These are phyloP conservation scores for Malurus splendens DNA, from an alignment of 2,797 vertebrate species.

Conservation along the genomic window DNA sequence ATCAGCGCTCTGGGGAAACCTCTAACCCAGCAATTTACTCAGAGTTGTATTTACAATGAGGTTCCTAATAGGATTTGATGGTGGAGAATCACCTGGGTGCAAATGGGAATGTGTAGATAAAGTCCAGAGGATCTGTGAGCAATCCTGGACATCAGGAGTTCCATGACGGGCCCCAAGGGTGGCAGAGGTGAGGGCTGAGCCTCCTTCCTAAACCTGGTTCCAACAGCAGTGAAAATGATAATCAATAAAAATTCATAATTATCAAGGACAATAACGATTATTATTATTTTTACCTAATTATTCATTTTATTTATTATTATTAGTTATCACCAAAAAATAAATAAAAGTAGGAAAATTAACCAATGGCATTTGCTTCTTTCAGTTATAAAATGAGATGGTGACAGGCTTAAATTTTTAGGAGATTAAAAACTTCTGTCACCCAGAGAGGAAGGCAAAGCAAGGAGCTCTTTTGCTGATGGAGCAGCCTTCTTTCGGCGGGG, in stretches of 20 bases:
- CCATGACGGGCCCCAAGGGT: too few species aligned
- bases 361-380: neutral
- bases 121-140: neutral
- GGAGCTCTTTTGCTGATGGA: rapidly evolving
- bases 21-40: neutral
- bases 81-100: neutral
- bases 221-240: neutral
- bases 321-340: neutral
- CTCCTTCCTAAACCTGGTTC: neutral
- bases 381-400: neutral
- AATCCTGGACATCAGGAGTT: neutral
- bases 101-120: neutral
- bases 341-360: neutral
- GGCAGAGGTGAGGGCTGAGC: neutral
- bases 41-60: neutral
- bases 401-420: neutral
- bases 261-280: too few species aligned
- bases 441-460: neutral
- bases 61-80: neutral
- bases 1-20: neutral
- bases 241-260: too few species aligned
- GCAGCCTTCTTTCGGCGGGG: neutral
- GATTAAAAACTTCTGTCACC: neutral
- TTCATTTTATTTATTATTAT: too few species aligned
- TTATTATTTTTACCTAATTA: too few species aligned